Evolutionary conservation across 2,888 invertebrate genomes (phyloP).

Genomic region (Ypsolopha sequella): DNA sequence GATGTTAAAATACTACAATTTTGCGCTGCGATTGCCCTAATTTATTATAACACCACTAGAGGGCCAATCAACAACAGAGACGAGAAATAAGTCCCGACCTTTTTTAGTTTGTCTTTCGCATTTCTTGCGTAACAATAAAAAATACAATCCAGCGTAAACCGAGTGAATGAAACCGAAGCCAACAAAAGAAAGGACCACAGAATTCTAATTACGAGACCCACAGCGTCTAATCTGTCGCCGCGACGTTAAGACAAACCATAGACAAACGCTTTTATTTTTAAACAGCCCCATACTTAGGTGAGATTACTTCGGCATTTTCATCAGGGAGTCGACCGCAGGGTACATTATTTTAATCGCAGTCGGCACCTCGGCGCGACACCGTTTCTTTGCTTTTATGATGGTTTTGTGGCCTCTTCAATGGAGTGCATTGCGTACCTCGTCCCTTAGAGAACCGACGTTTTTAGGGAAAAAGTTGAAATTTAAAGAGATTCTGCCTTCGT

Average conservation of each 20-base stretch:
- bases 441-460: no score
- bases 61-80: no score
- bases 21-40: no score
- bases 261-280: constrained; percentile 55
- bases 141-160: no score
- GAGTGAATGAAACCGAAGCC: no score
- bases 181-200: constrained; percentile 8
- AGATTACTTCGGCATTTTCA: constrained; percentile 61
- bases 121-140: no score
- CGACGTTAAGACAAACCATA: constrained; percentile 22
- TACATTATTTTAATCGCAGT: constrained; percentile 56
- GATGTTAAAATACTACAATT: no score
- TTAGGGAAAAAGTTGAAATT: background rate
- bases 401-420: background rate
- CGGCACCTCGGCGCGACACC: constrained; percentile 27
- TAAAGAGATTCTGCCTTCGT: background rate
- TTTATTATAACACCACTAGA: no score
- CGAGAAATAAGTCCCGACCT: no score
- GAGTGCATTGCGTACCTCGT: background rate
- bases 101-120: no score
- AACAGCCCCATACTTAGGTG: constrained; percentile 54
- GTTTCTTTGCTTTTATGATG: constrained; percentile 5
- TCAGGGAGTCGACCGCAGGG: constrained; percentile 50
- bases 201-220: constrained; percentile 49
- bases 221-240: constrained; percentile 35